Conservation (phyloP, 2,888 invertebrate genomes). For the Tortricodes alternella region DNA sequence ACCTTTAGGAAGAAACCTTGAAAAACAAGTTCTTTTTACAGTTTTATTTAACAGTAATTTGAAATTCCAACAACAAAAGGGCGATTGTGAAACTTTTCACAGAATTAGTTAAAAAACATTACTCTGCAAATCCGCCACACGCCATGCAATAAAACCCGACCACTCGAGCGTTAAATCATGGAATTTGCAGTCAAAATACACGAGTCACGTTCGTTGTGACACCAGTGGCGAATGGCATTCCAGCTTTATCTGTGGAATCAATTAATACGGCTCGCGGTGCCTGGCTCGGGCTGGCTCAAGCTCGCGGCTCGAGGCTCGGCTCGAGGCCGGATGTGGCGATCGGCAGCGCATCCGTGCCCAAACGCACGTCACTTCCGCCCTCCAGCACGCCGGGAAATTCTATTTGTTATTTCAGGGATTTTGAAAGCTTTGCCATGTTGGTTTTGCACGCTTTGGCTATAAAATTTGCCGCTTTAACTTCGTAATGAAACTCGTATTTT, state of each 20-base stretch:
- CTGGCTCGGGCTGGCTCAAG: slow-evolving; percentile 41
- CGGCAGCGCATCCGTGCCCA: slow-evolving; percentile 59
- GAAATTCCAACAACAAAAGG: slow-evolving; percentile 8
- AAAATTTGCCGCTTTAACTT: slow-evolving; percentile 58
- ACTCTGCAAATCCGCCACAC: slow-evolving; percentile 30
- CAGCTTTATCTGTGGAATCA: slow-evolving; percentile 67
- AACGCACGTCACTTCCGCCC: slow-evolving; percentile 62
- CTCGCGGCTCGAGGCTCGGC: slow-evolving; percentile 44
- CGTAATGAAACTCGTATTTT: slow-evolving; percentile 48
- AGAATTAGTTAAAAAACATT: slow-evolving; percentile 27
- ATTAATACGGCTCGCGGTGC: slow-evolving; percentile 58
- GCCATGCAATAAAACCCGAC: slow-evolving; percentile 39
- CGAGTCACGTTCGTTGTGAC: slow-evolving; percentile 45
- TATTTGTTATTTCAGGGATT: slow-evolving; percentile 56
- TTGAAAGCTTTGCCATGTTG: slow-evolving; percentile 62
- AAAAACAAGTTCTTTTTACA: background rate
- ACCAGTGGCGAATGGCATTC: slow-evolving; percentile 56
- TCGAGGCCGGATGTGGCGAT: slow-evolving; percentile 63
- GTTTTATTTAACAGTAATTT: background rate
- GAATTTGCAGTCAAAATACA: slow-evolving; percentile 40
- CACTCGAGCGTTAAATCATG: slow-evolving; percentile 38
- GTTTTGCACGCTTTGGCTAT: slow-evolving; percentile 56
- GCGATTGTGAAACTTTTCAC: slow-evolving; percentile 6
- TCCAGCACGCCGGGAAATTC: slow-evolving; percentile 48
- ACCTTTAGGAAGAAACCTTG: too few relatives aligned